A percentile compares a stretch with the other conserved stretches of the same genome.
phyloP scores from a whole-genome alignment of 2,797 vertebrate genomes.

The Pangasius djambal region DNA sequence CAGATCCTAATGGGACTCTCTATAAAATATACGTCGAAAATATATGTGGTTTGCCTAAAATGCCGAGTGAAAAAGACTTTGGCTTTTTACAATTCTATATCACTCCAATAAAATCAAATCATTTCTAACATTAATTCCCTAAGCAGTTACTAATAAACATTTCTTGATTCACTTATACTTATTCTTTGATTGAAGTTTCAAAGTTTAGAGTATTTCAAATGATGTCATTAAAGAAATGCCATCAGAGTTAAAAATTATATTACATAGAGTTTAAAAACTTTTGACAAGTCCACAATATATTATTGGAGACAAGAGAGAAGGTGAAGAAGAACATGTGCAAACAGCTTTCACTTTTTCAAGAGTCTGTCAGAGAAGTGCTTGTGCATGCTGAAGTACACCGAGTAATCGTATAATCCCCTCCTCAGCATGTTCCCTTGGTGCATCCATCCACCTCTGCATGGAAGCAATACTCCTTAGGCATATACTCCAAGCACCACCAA shows the following conservation, averaged over 20 bases:
- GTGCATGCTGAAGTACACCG: slow-evolving; percentile 13
- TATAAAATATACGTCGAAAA: background rate
- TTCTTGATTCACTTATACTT: background rate
- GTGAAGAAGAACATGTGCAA: background rate
- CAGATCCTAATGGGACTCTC: background rate
- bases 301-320: background rate
- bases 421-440: slow-evolving; percentile 20
- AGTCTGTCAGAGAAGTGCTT: background rate
- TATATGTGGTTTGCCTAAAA: background rate
- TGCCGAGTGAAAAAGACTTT: background rate
- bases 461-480: slow-evolving; percentile 14
- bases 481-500: slow-evolving; percentile 23
- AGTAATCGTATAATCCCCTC: slow-evolving; percentile 5
- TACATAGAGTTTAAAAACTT: background rate
- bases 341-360: background rate
- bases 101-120: background rate
- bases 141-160: background rate
- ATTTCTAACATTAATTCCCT: background rate
- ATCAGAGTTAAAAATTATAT: background rate
- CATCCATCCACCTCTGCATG: slow-evolving; percentile 25
- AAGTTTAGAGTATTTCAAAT: background rate
- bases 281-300: background rate
- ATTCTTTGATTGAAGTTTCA: background rate
- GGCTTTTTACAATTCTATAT: background rate
- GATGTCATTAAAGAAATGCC: background rate